Conservation (phyloP, 1,140 invertebrate species). For the Papilio polyxenes region DNA sequence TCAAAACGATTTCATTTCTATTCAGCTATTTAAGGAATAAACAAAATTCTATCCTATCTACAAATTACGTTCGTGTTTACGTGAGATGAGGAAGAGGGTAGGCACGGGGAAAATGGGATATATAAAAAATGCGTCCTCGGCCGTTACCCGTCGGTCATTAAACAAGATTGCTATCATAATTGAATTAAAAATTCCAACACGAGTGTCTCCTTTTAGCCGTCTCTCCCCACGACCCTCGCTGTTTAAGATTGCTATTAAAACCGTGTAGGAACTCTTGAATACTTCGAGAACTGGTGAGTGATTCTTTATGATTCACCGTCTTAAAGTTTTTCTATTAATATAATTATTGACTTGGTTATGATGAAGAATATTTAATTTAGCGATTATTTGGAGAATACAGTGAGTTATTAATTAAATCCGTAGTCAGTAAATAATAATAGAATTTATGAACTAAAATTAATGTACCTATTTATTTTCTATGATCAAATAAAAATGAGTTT, state of each 20-base stretch:
- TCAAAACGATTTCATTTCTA: not conserved
- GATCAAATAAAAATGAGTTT: too few species aligned
- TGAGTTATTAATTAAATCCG: too few species aligned
- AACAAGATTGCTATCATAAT: slow-evolving; percentile 79
- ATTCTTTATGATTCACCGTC: slow-evolving; percentile 12
- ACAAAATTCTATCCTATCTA: slow-evolving; percentile 2
- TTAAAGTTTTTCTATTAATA: not conserved
- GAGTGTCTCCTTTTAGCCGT: slow-evolving; percentile 46
- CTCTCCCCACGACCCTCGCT: slow-evolving; percentile 7
- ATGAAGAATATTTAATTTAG: too few species aligned
- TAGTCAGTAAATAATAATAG: too few species aligned
- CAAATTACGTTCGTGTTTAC: slow-evolving; percentile 34
- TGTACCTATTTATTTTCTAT: too few species aligned
- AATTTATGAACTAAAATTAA: too few species aligned
- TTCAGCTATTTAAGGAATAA: not conserved
- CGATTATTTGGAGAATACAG: too few species aligned
- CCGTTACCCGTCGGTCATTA: slow-evolving; percentile 69
- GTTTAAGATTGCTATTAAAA: slow-evolving; percentile 32
- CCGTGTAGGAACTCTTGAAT: slow-evolving; percentile 22
- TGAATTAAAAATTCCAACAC: slow-evolving; percentile 80
- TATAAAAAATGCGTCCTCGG: slow-evolving; percentile 49
- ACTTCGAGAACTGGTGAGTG: slow-evolving; percentile 10
- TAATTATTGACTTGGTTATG: not conserved
- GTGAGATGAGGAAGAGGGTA: slow-evolving; percentile 38
- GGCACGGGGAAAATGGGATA: slow-evolving; percentile 45